Evolutionary conservation across 2,797 vertebrate genomes (phyloP), one percentile per base, ranked within the genome.

Genomic region (Tenualosa thibaudeaui): DNA sequence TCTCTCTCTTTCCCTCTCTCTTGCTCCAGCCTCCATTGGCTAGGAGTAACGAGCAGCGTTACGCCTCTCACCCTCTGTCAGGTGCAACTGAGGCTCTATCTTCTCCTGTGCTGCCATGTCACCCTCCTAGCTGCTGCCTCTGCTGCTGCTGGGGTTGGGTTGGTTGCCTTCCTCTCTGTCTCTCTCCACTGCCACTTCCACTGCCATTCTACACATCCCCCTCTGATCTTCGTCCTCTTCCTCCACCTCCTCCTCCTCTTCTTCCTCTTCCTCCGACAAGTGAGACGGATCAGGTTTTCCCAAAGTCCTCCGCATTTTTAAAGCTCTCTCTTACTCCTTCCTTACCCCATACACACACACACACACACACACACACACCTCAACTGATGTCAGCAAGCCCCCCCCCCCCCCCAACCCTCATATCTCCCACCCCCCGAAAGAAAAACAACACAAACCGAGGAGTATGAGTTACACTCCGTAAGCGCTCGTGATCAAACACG

Each of bases 401-500:
- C 62, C n/a, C n/a, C 60, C 26, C 24, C 19, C 62, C 62, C 26
- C 3, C 15, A 58, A n/a, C 54, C 58, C 19, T 1, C 58, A 31
- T 31, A 31, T 19, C 58, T 8, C 58, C 5, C 26, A 31, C 26
- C 24, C 62, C 62, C 26, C 31, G 15, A 78, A 78, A 46, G 40
- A 78, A 19, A 78, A 78, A 78, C 71, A 78, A 78, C 71, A 46
- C 71, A 46, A 43, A 78, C 37, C 19, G 40, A 78, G 71, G 71
- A 78, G 71, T 43, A 3, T 40, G 71, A 78, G 71, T 95, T 93
- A 94, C 92, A 93, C 92, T 91, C 93, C 89, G 19, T 95, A 95
- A 96, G 95, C 94, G 89, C 91, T 90, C 83, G 91, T 94, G 95
- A 96, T 96, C 95, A 96, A 96, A 95, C 94, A 93, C 84, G 84